Evolutionary conservation across 2,888 invertebrate genomes (phyloP), one percentile per base, ranked within the genome.

Genomic region (Chrysomela aeneicollis): DNA sequence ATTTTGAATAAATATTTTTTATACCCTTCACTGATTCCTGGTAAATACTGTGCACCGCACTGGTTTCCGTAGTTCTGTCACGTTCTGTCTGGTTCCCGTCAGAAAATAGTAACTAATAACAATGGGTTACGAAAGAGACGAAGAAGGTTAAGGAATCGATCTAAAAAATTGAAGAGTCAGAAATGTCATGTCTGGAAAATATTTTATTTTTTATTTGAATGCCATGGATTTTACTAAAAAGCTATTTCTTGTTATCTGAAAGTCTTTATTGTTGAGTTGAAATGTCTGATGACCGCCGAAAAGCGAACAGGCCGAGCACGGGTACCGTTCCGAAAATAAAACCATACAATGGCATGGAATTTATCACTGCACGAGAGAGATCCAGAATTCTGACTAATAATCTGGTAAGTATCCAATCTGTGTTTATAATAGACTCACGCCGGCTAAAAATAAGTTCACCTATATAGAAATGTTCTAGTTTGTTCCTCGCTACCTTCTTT

Each of bases 301-400:
- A 80, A 71, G 74, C 74, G 69, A 80, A 80, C 68, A 80, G 79
- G 71, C 77, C 75, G 63, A 76, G 79, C 70, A 89, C 89, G 75
- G 90, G 90, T 73, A 89, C 90, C 46, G 89, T 90, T 75, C 90
- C 90, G 71, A 90, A 90, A 84, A 85, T 86, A 46, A 76, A 76
- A 67, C 73, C 74, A 61, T 73, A 76, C 32, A 77, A 76, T 65
- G 75, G 76, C 65, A 73, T 72, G 37, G 65, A 69, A 18, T 69
- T 66, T 49, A 66, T 67, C 50, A 55, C 66, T 57, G 72, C 74
- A 32, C 71, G 73, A 61, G 74, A 75, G 63, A 75, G 73, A 62
- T 70, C 73, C 37, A 66, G 71, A 59, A 78, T 77, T 72, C 70
- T 80, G 63, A 76, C 82, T 37, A 82, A 82, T 69, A 82, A 82